A percentile compares a stretch with the other conserved stretches of the same genome.
Conservation (phyloP, 64 coral and sea anemone genomes). For the Montipora capricornis region DNA sequence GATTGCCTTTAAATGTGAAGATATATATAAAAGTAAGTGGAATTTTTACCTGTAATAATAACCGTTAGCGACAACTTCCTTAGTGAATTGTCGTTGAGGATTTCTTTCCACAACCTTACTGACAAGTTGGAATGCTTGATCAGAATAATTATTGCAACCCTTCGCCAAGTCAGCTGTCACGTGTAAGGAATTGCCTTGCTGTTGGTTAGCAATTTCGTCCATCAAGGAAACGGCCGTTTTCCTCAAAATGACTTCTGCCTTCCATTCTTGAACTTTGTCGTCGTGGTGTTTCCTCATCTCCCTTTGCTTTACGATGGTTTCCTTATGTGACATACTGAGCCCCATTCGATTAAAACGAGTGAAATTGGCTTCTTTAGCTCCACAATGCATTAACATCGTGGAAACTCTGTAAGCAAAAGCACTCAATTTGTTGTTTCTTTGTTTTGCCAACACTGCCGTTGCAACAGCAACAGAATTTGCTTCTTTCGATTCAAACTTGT, state of each 20-base stretch:
- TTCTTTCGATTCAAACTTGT: background rate
- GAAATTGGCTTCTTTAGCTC: background rate
- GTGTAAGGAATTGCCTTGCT: too few relatives aligned
- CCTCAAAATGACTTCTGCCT: background rate
- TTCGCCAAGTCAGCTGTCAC: too few relatives aligned
- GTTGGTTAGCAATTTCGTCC: too few relatives aligned
- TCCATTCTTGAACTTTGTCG: background rate
- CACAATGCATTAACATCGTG: conserved; percentile 6
- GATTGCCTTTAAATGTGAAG: too few relatives aligned
- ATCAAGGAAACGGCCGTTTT: too few relatives aligned
- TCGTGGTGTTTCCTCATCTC: conserved; percentile 12
- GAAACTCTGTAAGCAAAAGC: conserved; percentile 24
- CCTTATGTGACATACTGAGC: background rate
- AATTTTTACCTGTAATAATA: too few relatives aligned
- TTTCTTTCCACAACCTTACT: too few relatives aligned
- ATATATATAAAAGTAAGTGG: too few relatives aligned
- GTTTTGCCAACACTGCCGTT: background rate
- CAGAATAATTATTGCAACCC: too few relatives aligned
- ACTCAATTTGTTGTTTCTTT: background rate
- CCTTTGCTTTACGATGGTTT: background rate
- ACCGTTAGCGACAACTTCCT: too few relatives aligned
- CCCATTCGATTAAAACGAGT: background rate
- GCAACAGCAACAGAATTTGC: background rate
- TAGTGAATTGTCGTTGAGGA: too few relatives aligned
- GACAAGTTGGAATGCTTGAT: too few relatives aligned